Percentiles rank a stretch among this genome's conserved stretches.
phyloP scores from a whole-genome alignment of 2,113 vertebrate genomes.

The Thalassarche chlororhynchos region DNA sequence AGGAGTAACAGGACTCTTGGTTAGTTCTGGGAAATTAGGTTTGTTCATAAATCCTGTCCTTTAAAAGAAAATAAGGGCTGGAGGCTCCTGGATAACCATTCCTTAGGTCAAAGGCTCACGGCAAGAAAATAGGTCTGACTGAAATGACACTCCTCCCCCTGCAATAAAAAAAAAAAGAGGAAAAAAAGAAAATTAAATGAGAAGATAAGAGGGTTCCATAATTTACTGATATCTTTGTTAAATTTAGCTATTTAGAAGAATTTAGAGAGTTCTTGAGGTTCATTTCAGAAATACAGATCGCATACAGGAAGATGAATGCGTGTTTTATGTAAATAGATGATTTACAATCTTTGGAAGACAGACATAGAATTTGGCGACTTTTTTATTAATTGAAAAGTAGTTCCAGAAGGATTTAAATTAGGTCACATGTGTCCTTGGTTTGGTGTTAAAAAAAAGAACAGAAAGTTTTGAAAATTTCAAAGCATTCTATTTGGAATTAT shows the following conservation, averaged over 20 bases:
- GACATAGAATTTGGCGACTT: neutral
- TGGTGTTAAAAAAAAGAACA: neutral
- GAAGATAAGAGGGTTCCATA: neutral
- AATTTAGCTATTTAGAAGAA: neutral
- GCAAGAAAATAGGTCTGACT: neutral
- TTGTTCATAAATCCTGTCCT: neutral
- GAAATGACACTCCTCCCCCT: fast-evolving
- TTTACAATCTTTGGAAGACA: neutral
- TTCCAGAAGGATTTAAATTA: neutral
- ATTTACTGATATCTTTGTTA: neutral
- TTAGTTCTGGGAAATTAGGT: neutral
- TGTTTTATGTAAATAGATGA: neutral
- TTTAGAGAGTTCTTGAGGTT: neutral
- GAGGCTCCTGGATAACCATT: neutral
- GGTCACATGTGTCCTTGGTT: neutral
- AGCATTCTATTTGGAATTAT: neutral
- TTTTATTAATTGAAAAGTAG: neutral
- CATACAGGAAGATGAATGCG: neutral
- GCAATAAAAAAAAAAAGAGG: neutral
- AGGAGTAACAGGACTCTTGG: neutral
- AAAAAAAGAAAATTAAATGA: neutral
- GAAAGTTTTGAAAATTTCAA: neutral
- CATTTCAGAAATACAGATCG: neutral
- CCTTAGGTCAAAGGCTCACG: neutral
- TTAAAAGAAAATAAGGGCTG: neutral